A percentile compares a stretch with the other conserved stretches of the same genome.
Evolutionary conservation across 2,113 vertebrate species (phyloP).

Genomic region (Crotalus horridus): DNA sequence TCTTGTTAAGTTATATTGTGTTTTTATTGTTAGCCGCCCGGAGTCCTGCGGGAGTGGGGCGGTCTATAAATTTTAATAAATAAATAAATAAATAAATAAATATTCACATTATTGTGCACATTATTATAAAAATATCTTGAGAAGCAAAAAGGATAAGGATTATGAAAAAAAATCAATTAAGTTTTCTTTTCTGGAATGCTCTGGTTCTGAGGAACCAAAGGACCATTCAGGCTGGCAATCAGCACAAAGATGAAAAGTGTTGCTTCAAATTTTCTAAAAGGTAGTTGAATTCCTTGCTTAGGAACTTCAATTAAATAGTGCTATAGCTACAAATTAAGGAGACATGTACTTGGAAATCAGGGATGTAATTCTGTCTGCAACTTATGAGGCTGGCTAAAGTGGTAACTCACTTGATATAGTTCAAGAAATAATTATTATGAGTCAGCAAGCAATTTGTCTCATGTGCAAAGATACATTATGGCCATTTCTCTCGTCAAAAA

Average conservation of each 20-base stretch:
- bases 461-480: constrained; percentile 29
- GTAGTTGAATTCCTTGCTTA: not conserved
- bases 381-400: constrained; percentile 15
- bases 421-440: constrained; percentile 32
- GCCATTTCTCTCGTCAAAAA: not conserved
- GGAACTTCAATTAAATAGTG: not conserved
- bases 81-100: too few species aligned
- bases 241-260: not conserved
- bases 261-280: not conserved
- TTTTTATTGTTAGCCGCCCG: too few species aligned
- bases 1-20: too few species aligned
- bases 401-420: constrained; percentile 20
- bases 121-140: not conserved
- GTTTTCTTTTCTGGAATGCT: not conserved
- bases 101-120: not conserved
- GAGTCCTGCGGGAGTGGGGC: too few species aligned
- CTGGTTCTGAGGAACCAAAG: not conserved
- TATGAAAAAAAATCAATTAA: not conserved
- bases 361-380: constrained; percentile 10
- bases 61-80: too few species aligned
- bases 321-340: constrained; percentile 10
- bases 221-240: not conserved
- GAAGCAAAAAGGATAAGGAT: not conserved
- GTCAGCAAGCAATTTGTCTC: constrained; percentile 52
- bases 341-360: not conserved